Evolutionary conservation across 2,113 vertebrate species (phyloP).

Genomic region (Eulacestoma nigropectus): DNA sequence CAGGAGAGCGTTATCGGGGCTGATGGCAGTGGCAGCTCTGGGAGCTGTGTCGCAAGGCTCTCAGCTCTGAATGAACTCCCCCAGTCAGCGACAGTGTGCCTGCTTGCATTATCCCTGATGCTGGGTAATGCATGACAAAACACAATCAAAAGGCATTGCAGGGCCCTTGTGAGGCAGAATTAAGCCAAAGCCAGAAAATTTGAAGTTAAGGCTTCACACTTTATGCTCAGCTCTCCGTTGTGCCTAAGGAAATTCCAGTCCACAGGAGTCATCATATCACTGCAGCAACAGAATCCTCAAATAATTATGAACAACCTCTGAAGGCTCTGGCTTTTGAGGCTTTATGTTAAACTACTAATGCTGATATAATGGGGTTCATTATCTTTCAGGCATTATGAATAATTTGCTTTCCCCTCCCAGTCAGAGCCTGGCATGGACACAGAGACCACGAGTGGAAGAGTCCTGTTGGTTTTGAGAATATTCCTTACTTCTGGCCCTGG

Average conservation of each 20-base stretch:
- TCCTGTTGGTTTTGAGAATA: background rate
- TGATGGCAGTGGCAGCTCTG: background rate
- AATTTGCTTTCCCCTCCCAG: background rate
- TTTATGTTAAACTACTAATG: background rate
- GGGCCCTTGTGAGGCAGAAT: background rate
- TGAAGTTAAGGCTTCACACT: background rate
- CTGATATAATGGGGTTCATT: background rate
- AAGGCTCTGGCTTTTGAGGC: background rate
- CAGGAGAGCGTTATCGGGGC: background rate
- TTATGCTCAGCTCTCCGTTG: background rate
- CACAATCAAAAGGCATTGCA: background rate
- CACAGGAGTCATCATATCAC: background rate
- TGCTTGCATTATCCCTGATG: background rate
- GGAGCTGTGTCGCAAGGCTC: background rate
- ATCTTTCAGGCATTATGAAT: background rate
- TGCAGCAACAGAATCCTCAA: background rate
- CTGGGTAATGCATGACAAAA: background rate
- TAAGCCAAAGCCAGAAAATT: background rate
- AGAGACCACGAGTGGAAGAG: background rate
- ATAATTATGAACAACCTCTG: background rate
- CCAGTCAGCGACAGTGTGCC: background rate
- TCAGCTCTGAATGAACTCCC: background rate
- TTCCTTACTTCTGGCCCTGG: background rate
- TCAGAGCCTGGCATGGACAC: background rate
- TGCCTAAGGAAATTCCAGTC: conserved; percentile 15